Conservation (phyloP, 1,140 invertebrate genomes). For the Formica exsecta region DNA sequence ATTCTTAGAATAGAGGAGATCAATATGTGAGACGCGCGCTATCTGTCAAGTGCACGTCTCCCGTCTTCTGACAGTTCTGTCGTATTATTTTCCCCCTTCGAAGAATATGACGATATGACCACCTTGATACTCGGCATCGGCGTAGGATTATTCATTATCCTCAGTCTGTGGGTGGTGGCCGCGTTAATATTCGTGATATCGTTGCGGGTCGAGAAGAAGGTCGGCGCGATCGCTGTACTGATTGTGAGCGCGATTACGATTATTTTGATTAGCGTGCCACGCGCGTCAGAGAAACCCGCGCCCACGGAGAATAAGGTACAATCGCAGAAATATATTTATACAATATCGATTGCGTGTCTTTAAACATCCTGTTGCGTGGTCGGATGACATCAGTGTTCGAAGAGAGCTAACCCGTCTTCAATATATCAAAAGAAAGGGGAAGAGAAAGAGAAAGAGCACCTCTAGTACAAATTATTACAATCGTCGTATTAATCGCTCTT, state of each 20-base stretch:
- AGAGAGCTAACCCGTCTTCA: too few species aligned
- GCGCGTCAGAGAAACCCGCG: constrained; percentile 81
- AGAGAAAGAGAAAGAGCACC: too few species aligned
- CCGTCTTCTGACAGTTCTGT: constrained; percentile 8
- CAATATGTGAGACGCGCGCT: too few species aligned
- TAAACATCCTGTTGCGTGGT: constrained; percentile 7
- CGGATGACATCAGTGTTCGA: constrained; percentile 61
- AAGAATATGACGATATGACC: constrained; percentile 81
- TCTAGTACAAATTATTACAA: too few species aligned
- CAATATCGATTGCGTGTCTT: neutral
- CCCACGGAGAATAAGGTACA: constrained; percentile 81
- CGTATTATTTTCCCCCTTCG: neutral
- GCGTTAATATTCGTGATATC: constrained; percentile 87
- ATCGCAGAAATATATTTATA: neutral
- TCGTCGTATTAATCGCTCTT: neutral
- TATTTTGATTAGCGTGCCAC: constrained; percentile 87
- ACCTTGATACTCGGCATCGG: constrained; percentile 87
- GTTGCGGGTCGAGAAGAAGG: constrained; percentile 87
- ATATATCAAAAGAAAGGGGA: too few species aligned
- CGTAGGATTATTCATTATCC: constrained; percentile 87
- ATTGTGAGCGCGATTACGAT: constrained; percentile 86
- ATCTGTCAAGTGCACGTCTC: neutral
- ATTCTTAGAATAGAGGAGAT: too few species aligned
- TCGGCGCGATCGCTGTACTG: constrained; percentile 86
- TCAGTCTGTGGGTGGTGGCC: constrained; percentile 87